Conservation (phyloP, 2,113 vertebrate species). For the Holacanthus passer region DNA sequence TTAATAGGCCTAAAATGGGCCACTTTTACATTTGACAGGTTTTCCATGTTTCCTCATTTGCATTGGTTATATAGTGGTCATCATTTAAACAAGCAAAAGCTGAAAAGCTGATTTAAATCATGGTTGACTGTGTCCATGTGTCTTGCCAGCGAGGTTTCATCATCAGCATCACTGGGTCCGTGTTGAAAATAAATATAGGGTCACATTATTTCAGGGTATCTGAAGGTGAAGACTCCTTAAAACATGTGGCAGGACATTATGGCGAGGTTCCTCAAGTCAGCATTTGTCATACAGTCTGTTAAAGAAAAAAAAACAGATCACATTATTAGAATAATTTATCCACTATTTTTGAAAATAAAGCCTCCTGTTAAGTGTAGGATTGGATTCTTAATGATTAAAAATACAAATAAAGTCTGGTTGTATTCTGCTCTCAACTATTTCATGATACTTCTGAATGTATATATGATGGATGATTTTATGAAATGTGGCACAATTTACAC, state of each 20-base stretch:
- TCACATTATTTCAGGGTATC: slow-evolving; percentile 45
- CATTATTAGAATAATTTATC: slow-evolving; percentile 3
- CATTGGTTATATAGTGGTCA: not conserved
- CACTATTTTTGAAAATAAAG: not conserved
- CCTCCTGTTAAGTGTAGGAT: too few species aligned
- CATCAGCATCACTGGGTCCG: slow-evolving; percentile 1
- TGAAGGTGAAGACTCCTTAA: slow-evolving; percentile 31
- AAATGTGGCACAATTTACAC: not conserved
- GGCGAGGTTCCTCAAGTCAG: slow-evolving; percentile 75
- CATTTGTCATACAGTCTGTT: slow-evolving; percentile 67
- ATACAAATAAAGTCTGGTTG: too few species aligned
- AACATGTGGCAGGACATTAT: slow-evolving; percentile 81
- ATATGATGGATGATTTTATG: not conserved
- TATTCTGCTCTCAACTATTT: too few species aligned
- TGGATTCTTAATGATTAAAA: too few species aligned
- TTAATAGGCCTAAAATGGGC: not conserved
- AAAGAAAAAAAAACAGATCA: slow-evolving; percentile 28
- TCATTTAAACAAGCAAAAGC: not conserved
- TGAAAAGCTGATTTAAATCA: not conserved
- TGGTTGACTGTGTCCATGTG: not conserved
- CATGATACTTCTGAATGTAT: too few species aligned
- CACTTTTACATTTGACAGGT: not conserved
- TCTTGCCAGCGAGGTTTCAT: slow-evolving; percentile 5
- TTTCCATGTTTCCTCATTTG: not conserved
- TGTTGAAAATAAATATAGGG: not conserved